phyloP scores from a whole-genome alignment of 2,113 vertebrate genomes.

The Oreocharis arfaki region DNA sequence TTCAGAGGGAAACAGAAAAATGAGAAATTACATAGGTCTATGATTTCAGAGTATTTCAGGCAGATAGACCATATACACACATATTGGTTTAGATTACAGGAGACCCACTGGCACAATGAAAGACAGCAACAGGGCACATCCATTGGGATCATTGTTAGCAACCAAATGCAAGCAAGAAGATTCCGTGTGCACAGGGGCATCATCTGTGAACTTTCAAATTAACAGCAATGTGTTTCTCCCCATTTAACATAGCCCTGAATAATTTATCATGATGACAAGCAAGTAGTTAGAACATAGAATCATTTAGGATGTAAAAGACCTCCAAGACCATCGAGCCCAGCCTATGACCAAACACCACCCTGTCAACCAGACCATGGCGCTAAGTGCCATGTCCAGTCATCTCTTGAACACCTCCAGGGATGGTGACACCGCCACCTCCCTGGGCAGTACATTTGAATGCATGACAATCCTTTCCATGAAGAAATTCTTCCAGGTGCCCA shows the following conservation, averaged over 20 bases:
- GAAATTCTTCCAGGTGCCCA: neutral
- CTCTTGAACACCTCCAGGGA: neutral
- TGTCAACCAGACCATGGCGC: too few relatives aligned
- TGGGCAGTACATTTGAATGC: neutral
- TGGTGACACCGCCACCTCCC: too few relatives aligned
- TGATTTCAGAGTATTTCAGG: neutral
- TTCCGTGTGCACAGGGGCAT: neutral
- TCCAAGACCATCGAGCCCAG: neutral
- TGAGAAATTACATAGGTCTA: neutral
- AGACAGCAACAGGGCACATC: neutral
- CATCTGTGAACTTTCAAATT: neutral
- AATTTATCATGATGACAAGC: neutral
- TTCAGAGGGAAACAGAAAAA: neutral
- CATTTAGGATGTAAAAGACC: neutral
- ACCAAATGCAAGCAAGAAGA: neutral
- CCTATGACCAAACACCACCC: neutral
- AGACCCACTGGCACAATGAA: neutral
- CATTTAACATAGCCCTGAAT: neutral
- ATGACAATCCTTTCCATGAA: fast-evolving
- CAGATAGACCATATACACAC: fast-evolving
- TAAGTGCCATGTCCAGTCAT: neutral
- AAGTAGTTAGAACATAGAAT: neutral
- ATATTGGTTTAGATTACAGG: neutral
- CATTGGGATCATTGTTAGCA: neutral
- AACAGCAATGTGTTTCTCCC: neutral